Percentiles rank a stretch among this genome's conserved stretches.
Conservation (phyloP, 2,113 vertebrate genomes). For the Microtus richardsoni region DNA sequence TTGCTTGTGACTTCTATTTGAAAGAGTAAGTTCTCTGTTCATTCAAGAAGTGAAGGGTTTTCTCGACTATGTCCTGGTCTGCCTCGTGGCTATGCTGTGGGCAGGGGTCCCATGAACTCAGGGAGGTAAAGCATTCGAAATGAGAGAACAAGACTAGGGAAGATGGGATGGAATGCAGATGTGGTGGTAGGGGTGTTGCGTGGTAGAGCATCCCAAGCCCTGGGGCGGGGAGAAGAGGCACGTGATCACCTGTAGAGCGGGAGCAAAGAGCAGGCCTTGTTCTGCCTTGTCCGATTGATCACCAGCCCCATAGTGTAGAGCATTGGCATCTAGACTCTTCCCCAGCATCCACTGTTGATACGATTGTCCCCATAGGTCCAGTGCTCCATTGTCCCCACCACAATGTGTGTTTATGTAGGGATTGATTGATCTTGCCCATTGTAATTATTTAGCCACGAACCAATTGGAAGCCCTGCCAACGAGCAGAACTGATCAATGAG, state of each 20-base stretch:
- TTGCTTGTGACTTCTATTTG: neutral
- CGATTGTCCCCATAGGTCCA: neutral
- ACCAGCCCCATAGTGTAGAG: neutral
- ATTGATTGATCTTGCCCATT: constrained; percentile 21
- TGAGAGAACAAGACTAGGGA: neutral
- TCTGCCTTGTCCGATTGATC: neutral
- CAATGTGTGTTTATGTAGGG: constrained; percentile 44
- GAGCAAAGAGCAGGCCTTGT: neutral
- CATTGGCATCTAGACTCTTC: neutral
- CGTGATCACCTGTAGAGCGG: neutral
- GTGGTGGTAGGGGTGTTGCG: fast-evolving
- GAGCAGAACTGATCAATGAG: constrained; percentile 27
- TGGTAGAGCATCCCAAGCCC: neutral
- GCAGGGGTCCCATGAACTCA: neutral
- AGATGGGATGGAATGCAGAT: neutral
- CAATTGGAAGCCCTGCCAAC: constrained; percentile 16
- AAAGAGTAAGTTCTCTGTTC: neutral
- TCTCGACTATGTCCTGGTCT: neutral
- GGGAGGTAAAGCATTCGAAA: neutral
- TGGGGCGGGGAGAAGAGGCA: fast-evolving
- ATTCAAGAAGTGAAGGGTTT: neutral
- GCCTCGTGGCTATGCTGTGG: neutral
- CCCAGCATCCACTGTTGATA: neutral
- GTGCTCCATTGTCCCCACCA: neutral
- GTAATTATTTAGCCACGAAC: constrained; percentile 60